Conservation (phyloP, 2,888 invertebrate genomes). For the Lasioglossum villosulum region DNA sequence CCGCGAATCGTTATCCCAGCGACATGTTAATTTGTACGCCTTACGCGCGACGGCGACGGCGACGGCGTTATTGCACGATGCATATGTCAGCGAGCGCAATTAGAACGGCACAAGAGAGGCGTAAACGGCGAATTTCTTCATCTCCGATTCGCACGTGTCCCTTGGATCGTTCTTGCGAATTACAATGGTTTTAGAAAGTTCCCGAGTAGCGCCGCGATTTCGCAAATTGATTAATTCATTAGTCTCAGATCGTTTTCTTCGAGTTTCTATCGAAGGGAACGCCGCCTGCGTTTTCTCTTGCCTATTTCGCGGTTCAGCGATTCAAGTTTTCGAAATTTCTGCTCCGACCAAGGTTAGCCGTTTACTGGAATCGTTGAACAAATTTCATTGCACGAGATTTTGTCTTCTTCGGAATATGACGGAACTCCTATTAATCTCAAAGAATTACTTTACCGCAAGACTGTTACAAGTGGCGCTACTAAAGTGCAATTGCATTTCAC, state of each 20-base stretch:
- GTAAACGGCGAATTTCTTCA: background rate
- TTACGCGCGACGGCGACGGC: slow-evolving; percentile 7
- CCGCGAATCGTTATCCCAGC: slow-evolving; percentile 31
- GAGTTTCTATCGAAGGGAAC: background rate
- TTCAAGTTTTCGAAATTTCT: background rate
- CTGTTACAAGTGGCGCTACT: no score
- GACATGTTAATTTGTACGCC: slow-evolving; percentile 47
- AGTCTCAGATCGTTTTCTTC: background rate
- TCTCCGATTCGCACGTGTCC: background rate
- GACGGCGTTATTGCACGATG: slow-evolving; percentile 8
- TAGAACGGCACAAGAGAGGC: background rate
- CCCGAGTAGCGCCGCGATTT: background rate
- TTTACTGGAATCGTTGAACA: background rate
- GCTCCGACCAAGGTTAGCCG: background rate
- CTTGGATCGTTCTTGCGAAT: background rate
- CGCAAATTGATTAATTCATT: background rate
- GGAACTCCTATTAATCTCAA: no score
- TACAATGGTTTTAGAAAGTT: slow-evolving; percentile 3
- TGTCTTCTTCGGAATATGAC: no score
- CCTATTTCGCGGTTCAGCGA: background rate
- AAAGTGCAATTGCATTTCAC: background rate
- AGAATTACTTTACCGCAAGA: no score
- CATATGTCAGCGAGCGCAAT: background rate
- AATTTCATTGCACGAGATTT: background rate
- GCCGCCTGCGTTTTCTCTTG: background rate